Base-by-base conservation (phyloP, 2,888 invertebrate species). In the Agrotis segetum region DNA sequence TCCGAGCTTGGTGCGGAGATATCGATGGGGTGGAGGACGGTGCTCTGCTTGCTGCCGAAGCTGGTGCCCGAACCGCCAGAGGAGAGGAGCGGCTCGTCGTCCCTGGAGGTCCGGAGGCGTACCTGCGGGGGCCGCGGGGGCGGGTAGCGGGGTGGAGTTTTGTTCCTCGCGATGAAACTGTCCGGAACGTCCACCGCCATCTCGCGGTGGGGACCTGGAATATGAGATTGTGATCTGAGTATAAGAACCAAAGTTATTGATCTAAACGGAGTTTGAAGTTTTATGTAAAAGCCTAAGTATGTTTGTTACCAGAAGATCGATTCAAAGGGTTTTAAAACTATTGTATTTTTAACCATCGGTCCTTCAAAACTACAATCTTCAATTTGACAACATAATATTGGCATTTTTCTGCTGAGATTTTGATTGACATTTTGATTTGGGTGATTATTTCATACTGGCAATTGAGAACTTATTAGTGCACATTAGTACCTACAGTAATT, bases 171-270 rank as follows among this genome's bases (percentile, higher is more conserved):
- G 90, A 99, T 97, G 96, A 99, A 99, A 89, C 98, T 98, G 93
- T 99, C 99, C 90, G 99, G 99, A 89, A 99, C 99, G 96, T 99
- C 99, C 94, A 99, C 99, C 92, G 99, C 99, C 98, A 99, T 99
- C 97, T 99, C 99, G 92, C 99, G 98, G 97, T 99, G 99, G 91
- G 98, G 98, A 94, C 98, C 98, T 97, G 95, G 79, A 96, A 95
- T 52, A 58, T 72, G n/a, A 81, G 3, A 78, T 66, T 59, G 40
- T 49, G 58, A 49, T 61, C 62, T 68, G 19, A 69, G 50, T 60
- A 13, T 11, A 4, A 16, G 17, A n/a, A 58, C 55, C 11, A 40
- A 40, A 40, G 11, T 40, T 1, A 11, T 40, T 40, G 0, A 11
- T 40, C 40, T 40, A 40, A 40, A 1, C 2, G 11, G 11, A 40